These are phyloP conservation scores for Hexactinellida sp. DNA, from an alignment of 37 sponge, comb jelly and placozoan species.

Conservation along the genomic window DNA sequence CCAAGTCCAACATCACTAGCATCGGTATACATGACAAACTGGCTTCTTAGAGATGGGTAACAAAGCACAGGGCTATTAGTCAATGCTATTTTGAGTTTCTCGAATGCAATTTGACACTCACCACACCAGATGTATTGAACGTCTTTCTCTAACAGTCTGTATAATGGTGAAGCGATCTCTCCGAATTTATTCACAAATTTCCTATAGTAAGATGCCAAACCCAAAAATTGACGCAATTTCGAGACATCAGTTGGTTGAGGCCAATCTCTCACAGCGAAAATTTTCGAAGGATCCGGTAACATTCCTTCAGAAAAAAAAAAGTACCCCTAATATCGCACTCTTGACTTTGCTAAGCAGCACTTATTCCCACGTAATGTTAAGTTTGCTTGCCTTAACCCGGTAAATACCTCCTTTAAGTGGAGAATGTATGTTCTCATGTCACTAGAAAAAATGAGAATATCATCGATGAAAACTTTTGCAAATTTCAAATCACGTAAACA, in stretches of 20 bases:
- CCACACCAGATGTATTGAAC: conserved; percentile 14
- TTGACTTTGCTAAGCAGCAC: not conserved
- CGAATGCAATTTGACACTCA: conserved; percentile 19
- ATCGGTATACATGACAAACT: conserved; percentile 23
- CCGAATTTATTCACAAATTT: conserved; percentile 2
- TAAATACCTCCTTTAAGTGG: conserved; percentile 16
- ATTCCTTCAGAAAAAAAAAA: conserved; percentile 20
- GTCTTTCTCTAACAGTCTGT: conserved; percentile 6
- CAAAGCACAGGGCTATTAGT: not conserved
- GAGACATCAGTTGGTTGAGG: conserved; percentile 17
- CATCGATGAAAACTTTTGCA: conserved; percentile 16
- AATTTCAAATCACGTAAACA: conserved; percentile 16
- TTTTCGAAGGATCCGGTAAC: conserved; percentile 23
- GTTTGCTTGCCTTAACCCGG: not conserved
- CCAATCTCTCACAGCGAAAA: not conserved
- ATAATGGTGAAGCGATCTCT: conserved; percentile 18
- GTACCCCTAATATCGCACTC: conserved; percentile 21
- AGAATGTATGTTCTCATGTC: not conserved
- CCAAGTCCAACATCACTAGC: conserved; percentile 18
- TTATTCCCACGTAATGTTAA: conserved; percentile 16
- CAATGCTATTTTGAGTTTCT: not conserved
- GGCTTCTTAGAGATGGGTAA: not conserved
- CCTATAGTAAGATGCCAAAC: conserved; percentile 22
- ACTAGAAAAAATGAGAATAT: conserved; percentile 11
- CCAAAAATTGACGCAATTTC: not conserved